These are phyloP conservation scores for Tichodroma muraria DNA, from an alignment of 2,113 vertebrate species.

Conservation along the genomic window DNA sequence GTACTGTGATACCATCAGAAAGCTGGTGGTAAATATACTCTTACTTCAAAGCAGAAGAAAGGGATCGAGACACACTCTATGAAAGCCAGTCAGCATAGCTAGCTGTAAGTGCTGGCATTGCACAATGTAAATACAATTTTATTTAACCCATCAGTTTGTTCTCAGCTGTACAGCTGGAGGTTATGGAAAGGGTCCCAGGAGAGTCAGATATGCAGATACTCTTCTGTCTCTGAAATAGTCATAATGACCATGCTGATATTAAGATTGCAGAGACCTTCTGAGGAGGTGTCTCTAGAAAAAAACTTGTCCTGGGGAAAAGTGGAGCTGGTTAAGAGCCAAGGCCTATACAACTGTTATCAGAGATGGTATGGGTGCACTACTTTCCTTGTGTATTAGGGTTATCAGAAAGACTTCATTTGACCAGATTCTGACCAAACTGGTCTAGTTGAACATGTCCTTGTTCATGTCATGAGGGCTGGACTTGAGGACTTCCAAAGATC, in stretches of 20 bases:
- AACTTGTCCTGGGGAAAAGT: neutral
- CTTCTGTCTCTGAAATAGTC: neutral
- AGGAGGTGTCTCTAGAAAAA: neutral
- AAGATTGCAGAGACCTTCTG: neutral
- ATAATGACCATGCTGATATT: neutral
- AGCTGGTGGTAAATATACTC: neutral
- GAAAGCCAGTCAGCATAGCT: neutral
- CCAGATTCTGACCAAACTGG: neutral
- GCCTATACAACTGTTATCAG: neutral
- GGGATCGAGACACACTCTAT: neutral
- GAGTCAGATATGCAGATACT: neutral
- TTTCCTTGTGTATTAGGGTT: neutral
- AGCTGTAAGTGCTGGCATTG: neutral
- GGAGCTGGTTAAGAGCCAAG: neutral
- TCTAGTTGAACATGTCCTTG: neutral
- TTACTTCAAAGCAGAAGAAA: neutral
- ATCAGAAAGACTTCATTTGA: neutral
- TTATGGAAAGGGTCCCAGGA: neutral
- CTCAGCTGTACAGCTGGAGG: neutral
- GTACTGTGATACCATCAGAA: neutral
- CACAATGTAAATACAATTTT: neutral
- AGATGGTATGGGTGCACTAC: neutral
- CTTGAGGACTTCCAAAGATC: neutral
- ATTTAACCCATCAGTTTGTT: neutral
- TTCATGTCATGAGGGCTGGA: neutral